Percentiles rank a stretch among this genome's conserved stretches.
Evolutionary conservation across 2,113 vertebrate species (phyloP).

Genomic region (Cyanoderma ruficeps): DNA sequence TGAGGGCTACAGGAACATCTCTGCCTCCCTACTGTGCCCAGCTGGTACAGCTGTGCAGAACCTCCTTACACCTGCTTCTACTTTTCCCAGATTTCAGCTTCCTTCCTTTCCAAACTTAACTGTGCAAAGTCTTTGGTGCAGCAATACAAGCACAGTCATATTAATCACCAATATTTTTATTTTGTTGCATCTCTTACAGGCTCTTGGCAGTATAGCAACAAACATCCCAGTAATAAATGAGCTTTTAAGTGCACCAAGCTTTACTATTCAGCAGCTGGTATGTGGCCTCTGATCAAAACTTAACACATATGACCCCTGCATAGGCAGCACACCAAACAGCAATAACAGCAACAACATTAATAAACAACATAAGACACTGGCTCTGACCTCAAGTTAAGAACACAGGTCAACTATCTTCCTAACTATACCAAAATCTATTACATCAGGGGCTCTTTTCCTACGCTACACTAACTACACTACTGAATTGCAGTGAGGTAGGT

Average conservation of each 20-base stretch:
- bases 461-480: background rate
- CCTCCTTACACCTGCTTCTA: background rate
- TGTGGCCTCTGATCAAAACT: slow-evolving; percentile 16
- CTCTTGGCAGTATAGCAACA: background rate
- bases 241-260: slow-evolving; percentile 11
- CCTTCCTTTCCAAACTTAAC: background rate
- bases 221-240: slow-evolving; percentile 19
- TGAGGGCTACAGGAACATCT: background rate
- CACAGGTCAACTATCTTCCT: background rate
- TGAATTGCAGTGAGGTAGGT: background rate
- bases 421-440: background rate
- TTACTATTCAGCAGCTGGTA: slow-evolving; percentile 2
- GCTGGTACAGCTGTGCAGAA: background rate
- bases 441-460: background rate
- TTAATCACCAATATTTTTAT: slow-evolving; percentile 41
- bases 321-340: background rate
- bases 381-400: slow-evolving; percentile 15
- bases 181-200: background rate
- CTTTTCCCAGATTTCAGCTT: background rate
- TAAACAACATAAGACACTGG: background rate
- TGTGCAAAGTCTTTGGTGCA: background rate
- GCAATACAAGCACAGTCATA: background rate
- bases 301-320: background rate
- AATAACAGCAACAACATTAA: background rate
- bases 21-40: background rate